phyloP scores from a whole-genome alignment of 2,113 vertebrate genomes.

The Dipodomys ordii region DNA sequence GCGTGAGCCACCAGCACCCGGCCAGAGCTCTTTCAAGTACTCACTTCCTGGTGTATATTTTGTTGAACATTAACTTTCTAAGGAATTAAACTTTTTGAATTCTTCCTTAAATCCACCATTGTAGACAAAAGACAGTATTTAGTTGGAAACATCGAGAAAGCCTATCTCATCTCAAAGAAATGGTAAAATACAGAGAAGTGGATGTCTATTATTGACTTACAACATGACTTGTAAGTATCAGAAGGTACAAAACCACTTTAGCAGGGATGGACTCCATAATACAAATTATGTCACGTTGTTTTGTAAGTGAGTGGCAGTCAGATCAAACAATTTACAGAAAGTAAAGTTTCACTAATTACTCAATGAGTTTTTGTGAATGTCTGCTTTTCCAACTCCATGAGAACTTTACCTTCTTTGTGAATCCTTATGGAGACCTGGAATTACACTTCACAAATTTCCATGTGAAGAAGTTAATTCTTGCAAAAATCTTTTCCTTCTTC shows the following conservation, averaged over 20 bases:
- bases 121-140: neutral
- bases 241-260: neutral
- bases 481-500: constrained; percentile 13
- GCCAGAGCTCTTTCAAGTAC: too few species aligned
- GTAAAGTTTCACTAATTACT: neutral
- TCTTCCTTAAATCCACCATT: too few species aligned
- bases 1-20: too few species aligned
- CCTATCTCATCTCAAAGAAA: neutral
- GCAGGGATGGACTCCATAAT: neutral
- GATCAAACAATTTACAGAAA: neutral
- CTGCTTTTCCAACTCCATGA: neutral
- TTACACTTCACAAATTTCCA: neutral
- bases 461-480: constrained; percentile 19
- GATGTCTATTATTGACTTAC: neutral
- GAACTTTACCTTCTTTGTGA: neutral
- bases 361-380: neutral
- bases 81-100: too few species aligned
- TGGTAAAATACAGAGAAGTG: neutral
- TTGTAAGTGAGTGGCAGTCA: neutral
- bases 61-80: too few species aligned
- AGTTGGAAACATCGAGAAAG: neutral
- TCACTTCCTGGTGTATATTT: too few species aligned
- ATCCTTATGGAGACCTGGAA: neutral
- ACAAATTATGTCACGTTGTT: neutral
- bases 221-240: neutral